Base-by-base conservation (phyloP, 2,888 invertebrate genomes). In the Pomacea canaliculata region DNA sequence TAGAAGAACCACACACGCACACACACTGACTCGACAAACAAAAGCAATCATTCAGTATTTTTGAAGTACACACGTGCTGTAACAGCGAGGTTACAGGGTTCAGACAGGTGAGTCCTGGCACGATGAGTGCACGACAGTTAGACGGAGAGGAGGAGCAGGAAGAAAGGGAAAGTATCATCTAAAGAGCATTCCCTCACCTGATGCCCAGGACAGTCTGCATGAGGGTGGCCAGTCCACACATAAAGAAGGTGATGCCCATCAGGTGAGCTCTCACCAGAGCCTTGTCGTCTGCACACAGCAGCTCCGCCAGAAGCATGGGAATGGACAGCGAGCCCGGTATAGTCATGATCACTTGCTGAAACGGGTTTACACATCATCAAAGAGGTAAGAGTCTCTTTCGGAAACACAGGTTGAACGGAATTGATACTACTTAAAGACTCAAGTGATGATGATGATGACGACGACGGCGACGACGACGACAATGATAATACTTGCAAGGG, bases 301-400 rank as follows among this genome's bases (percentile, higher is more conserved):
- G 73, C 13, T 73, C 76, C 16, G 83, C 79, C 62, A 85, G 70
- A 12, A 86, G 81, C 67, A 84, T 83, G 2, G 86, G 85, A 12
- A 85, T 81, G 0, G 86, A 85, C 66, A 86, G 67, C 1, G 80
- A 80, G 19, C 85, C 84, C 12, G 84, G 79, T 12, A 86, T 81
- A 48, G 81, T 81, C 79, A 86, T 81, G n/a, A 86, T 80, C 1
- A 84, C 83, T 83, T 86, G 86, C 86, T 86, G 81, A 12, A 79
- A 56, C 51, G 0, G 16, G 16, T 56, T 76, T 19, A 51, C 70
- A 56, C 2, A 56, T 2, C 4, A 7, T 2, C 4, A 7, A 16
- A 23, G 1, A 23, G 0, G 27, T 27, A 7, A 63, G 2, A 5
- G 7, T 27, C 27, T 5, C 10, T 5, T 23, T 4, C 16, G 2